Conservation (phyloP, 1,140 invertebrate genomes). For the Panulirus ornatus region DNA sequence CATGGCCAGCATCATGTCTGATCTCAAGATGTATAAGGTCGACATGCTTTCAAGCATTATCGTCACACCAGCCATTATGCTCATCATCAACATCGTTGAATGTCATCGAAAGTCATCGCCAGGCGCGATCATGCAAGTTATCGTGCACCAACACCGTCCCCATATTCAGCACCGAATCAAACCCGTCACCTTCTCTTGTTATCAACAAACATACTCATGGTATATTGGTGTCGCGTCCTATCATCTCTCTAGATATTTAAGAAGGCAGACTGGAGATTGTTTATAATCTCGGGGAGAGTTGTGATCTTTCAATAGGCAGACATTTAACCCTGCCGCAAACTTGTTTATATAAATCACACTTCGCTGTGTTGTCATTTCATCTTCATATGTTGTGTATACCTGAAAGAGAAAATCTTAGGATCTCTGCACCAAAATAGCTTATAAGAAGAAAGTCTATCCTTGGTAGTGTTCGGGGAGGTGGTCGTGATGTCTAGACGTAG, state of each 20-base stretch:
- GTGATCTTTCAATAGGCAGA: too few relatives aligned
- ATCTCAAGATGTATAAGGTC: too few relatives aligned
- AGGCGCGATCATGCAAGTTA: background rate
- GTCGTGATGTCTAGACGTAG: too few relatives aligned
- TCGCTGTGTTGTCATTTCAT: slow-evolving; percentile 6
- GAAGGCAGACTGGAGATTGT: background rate
- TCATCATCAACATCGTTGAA: background rate
- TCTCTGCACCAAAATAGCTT: slow-evolving; percentile 4
- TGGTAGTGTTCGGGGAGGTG: background rate
- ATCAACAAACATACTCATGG: too few relatives aligned
- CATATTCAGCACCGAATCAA: background rate
- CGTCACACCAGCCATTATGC: too few relatives aligned
- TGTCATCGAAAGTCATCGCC: background rate
- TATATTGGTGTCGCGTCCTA: too few relatives aligned
- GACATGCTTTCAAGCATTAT: too few relatives aligned
- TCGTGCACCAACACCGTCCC: background rate
- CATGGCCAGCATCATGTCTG: too few relatives aligned
- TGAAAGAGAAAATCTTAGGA: background rate
- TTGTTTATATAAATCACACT: too few relatives aligned
- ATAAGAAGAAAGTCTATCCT: slow-evolving; percentile 5
- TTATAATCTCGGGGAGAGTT: background rate
- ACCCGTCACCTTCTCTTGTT: too few relatives aligned
- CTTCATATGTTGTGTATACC: background rate
- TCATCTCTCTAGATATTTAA: background rate
- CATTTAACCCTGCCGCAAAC: too few relatives aligned